These are phyloP conservation scores for Tineola bisselliella DNA, from an alignment of 2,888 invertebrate species.

Conservation along the genomic window DNA sequence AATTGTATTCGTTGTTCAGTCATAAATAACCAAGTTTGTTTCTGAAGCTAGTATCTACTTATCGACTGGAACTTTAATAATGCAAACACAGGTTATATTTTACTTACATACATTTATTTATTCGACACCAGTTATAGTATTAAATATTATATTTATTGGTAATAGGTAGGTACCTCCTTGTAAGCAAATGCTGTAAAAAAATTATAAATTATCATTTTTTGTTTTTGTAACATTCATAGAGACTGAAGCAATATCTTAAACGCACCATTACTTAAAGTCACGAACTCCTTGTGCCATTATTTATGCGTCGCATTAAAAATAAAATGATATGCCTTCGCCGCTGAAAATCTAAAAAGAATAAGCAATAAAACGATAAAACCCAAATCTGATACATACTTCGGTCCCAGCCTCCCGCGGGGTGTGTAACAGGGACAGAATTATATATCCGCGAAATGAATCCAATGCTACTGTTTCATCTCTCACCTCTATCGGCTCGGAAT, in stretches of 20 bases:
- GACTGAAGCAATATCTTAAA: slow-evolving; percentile 30
- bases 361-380: slow-evolving; percentile 69
- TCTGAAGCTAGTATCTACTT: neutral
- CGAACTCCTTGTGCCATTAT: slow-evolving; percentile 55
- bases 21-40: neutral
- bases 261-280: slow-evolving; percentile 54
- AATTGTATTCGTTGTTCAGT: slow-evolving; percentile 18
- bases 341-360: slow-evolving; percentile 69
- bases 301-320: slow-evolving; percentile 64
- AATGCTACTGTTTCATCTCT: slow-evolving; percentile 68
- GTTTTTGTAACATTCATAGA: slow-evolving; percentile 1
- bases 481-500: slow-evolving; percentile 64
- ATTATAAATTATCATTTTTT: too few species aligned
- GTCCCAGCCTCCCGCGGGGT: slow-evolving; percentile 56
- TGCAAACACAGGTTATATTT: neutral
- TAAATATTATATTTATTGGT: too few species aligned
- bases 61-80: neutral
- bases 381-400: slow-evolving; percentile 68
- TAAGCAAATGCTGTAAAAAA: too few species aligned
- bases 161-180: too few species aligned
- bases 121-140: neutral
- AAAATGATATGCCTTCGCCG: slow-evolving; percentile 66
- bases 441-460: slow-evolving; percentile 61
- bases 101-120: neutral
- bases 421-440: slow-evolving; percentile 53